These are phyloP conservation scores for Rhagium mordax DNA, from an alignment of 2,888 invertebrate genomes.

Conservation along the genomic window DNA sequence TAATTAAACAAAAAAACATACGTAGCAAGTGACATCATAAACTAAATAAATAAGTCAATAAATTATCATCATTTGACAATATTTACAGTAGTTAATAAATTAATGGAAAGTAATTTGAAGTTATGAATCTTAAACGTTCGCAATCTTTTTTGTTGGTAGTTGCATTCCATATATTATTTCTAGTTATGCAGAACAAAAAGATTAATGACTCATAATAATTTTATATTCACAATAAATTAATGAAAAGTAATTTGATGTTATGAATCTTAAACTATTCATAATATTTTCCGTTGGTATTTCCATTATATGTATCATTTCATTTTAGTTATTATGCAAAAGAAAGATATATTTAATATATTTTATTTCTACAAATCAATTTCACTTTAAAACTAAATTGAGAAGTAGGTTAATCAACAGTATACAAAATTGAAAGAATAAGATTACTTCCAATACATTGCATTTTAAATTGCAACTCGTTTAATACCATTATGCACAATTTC, in stretches of 20 bases:
- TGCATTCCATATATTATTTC: background rate
- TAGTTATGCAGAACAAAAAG: too few species aligned
- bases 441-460: background rate
- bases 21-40: too few species aligned
- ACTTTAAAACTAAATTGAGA: background rate
- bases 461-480: background rate
- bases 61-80: too few species aligned
- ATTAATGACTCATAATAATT: too few species aligned
- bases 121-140: background rate
- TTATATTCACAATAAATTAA: background rate
- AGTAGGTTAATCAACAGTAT: conserved; percentile 20
- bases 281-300: background rate
- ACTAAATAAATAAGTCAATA: too few species aligned
- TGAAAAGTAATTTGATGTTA: background rate
- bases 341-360: background rate
- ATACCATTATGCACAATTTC: background rate
- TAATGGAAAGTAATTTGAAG: background rate
- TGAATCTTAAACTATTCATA: background rate
- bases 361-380: background rate
- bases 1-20: too few species aligned
- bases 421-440: conserved; percentile 6
- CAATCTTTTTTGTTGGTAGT: background rate
- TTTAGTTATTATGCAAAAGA: background rate
- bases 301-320: background rate
- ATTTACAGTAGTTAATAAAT: too few species aligned